Base-by-base conservation (phyloP, 2,797 vertebrate species). In the Eutrigla gurnardus region DNA sequence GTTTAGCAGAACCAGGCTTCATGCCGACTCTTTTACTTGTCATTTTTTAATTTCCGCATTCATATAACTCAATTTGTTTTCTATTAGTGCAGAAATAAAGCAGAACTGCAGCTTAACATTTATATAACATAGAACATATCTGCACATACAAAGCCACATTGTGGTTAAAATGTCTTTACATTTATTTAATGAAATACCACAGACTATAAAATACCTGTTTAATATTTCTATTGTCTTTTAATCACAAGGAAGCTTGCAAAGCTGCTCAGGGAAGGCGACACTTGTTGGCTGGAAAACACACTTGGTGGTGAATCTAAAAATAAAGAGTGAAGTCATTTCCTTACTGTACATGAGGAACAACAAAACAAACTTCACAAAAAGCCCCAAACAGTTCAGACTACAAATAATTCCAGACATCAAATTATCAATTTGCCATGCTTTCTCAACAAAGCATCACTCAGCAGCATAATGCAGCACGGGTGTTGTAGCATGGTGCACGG, bases 241-340 rank as follows among this genome's bases (percentile, higher is more conserved):
- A 17, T 47, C 8, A 3, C 18, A 42, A 4, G 9, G 32, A 61
- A 15, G 52, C 60, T 6, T 37, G 39, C 5, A 25, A 35, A 58
- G 12, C 14, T 36, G 49, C n/a, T 66, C 15, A 35, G 49, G 8
- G 6, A 39, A 45, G 7, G 12, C 36, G n/a, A 0, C 49, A 8
- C 37, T 45, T 18, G 50, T 45, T 53, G 49, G n/a, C 25, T 50
- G 10, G 18, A 25, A 25, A 13, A 25, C 14, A 5, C 8, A 7
- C 18, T 25, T 50, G 49, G 17, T 43, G 62, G 35, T 67, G 47
- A 54, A 49, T 75, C 68, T 77, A 79, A 81, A 79, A 78, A 70
- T 74, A 68, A 4, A 9, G 35, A 72, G 68, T 43, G 8, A 74
- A 66, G 36, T 25, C 10, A 42, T 71, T 72, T 59, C 32, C 45